Evolutionary conservation across 2,888 invertebrate genomes (phyloP).

Genomic region (Merodon equestris): DNA sequence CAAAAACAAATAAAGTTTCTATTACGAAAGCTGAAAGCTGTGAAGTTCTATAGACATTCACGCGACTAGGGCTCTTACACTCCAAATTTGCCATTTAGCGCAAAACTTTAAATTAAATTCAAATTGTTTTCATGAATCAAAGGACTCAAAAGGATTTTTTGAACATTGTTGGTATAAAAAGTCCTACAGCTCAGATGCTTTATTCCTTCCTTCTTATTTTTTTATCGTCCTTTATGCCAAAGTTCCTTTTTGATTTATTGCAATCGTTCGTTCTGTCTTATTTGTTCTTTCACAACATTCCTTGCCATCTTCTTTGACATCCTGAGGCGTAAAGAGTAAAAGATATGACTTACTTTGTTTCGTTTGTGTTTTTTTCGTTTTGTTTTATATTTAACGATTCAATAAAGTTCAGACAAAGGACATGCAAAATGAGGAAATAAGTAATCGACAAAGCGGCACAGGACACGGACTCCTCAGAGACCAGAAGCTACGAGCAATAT

Average conservation of each 20-base stretch:
- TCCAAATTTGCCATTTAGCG: too few species aligned
- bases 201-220: not conserved
- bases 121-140: too few species aligned
- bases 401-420: constrained; percentile 33
- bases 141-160: too few species aligned
- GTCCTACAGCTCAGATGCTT: too few species aligned
- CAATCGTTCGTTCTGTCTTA: not conserved
- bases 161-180: too few species aligned
- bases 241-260: constrained; percentile 6
- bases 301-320: not conserved
- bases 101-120: too few species aligned
- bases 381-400: constrained; percentile 12
- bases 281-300: not conserved
- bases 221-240: not conserved
- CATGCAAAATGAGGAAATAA: constrained; percentile 12
- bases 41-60: too few species aligned
- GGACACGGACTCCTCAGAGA: not conserved
- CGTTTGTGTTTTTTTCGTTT: too few species aligned
- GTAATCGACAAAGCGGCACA: constrained; percentile 10
- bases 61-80: too few species aligned
- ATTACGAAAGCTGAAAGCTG: too few species aligned
- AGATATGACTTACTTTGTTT: too few species aligned
- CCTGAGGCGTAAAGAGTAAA: constrained; percentile 3
- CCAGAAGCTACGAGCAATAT: not conserved
- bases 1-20: too few species aligned